Evolutionary conservation across 2,888 invertebrate species (phyloP).

Genomic region (Brachylomia viminalis): DNA sequence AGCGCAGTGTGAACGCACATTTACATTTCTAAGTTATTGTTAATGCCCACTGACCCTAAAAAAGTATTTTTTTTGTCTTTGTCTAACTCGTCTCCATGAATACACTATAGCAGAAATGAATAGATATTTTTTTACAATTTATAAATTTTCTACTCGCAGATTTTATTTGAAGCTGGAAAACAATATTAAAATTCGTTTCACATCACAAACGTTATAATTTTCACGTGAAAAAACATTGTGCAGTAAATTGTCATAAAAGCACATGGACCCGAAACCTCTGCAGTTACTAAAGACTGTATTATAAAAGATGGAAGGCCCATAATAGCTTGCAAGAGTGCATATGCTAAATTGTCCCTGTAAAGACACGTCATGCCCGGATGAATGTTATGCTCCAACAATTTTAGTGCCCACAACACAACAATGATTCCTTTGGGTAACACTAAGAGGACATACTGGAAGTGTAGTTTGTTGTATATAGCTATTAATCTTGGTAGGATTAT

Average conservation of each 20-base stretch:
- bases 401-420: slow-evolving; percentile 79
- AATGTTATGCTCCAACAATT: slow-evolving; percentile 80
- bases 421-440: slow-evolving; percentile 74
- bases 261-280: slow-evolving; percentile 43
- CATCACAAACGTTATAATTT: slow-evolving; percentile 59
- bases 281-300: slow-evolving; percentile 30
- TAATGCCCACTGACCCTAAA: too few relatives aligned
- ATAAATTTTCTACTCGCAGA: not conserved
- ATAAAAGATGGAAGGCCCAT: slow-evolving; percentile 4
- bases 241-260: slow-evolving; percentile 72
- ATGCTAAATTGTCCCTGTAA: slow-evolving; percentile 62
- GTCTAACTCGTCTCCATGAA: too few relatives aligned
- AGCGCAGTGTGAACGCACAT: too few relatives aligned
- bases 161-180: slow-evolving; percentile 8
- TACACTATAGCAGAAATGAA: too few relatives aligned
- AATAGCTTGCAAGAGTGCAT: slow-evolving; percentile 37
- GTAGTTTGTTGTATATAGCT: slow-evolving; percentile 50
- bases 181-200: slow-evolving; percentile 57
- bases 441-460: slow-evolving; percentile 18
- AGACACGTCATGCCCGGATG: slow-evolving; percentile 76
- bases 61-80: too few relatives aligned
- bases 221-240: slow-evolving; percentile 68
- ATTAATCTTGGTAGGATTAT: slow-evolving; percentile 48
- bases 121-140: too few relatives aligned
- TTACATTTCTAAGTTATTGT: too few relatives aligned